phyloP scores from a whole-genome alignment of 2,888 invertebrate species.

The Hirtodrosophila histrioides region DNA sequence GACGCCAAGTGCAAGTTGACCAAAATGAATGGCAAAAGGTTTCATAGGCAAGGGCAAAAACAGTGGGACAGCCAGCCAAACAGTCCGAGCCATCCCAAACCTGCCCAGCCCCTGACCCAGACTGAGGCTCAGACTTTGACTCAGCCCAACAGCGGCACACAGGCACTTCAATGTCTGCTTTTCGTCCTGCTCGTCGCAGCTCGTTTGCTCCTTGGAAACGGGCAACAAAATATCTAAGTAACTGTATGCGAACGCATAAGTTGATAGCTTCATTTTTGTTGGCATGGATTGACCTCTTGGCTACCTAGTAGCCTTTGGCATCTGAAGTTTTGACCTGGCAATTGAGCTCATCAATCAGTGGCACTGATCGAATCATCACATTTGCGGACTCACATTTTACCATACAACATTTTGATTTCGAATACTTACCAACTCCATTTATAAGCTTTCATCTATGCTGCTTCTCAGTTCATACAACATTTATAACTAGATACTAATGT shows the following conservation, averaged over 20 bases:
- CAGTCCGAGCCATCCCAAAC: background rate
- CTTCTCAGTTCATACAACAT: too few relatives aligned
- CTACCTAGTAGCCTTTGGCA: slow-evolving; percentile 18
- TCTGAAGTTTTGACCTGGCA: slow-evolving; percentile 25
- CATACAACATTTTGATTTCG: too few relatives aligned
- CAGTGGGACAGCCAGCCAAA: slow-evolving; percentile 28
- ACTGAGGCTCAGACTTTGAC: too few relatives aligned
- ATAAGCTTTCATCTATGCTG: too few relatives aligned
- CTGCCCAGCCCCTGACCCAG: background rate
- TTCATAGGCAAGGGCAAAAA: slow-evolving; percentile 65
- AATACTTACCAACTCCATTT: too few relatives aligned
- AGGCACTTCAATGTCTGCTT: too few relatives aligned
- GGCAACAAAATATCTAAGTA: slow-evolving; percentile 21
- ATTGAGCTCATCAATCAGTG: slow-evolving; percentile 54
- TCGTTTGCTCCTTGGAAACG: slow-evolving; percentile 20
- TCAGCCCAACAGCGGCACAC: too few relatives aligned
- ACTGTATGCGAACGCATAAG: slow-evolving; percentile 23
- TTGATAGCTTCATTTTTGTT: slow-evolving; percentile 54
- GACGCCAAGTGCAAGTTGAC: slow-evolving; percentile 77
- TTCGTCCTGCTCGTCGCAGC: slow-evolving; percentile 1
- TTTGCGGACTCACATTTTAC: too few relatives aligned
- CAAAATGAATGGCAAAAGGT: slow-evolving; percentile 76
- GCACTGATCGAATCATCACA: slow-evolving; percentile 18
- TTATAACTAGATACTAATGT: too few relatives aligned
- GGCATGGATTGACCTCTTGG: slow-evolving; percentile 37